phyloP scores from a whole-genome alignment of 2,113 vertebrate genomes.

The Donacobius atricapilla region DNA sequence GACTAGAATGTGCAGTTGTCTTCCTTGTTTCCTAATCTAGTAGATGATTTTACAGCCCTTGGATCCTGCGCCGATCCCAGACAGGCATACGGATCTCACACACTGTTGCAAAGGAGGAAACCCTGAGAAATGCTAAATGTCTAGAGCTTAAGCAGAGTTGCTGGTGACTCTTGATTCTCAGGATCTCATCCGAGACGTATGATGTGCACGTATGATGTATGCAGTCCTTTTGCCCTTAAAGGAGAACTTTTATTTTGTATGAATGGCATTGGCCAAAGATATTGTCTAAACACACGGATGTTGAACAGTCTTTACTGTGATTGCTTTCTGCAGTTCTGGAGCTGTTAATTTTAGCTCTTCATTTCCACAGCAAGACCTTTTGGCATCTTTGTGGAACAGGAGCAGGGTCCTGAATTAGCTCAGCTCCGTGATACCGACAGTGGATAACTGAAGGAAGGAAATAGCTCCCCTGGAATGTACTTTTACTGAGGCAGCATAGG shows the following conservation, averaged over 20 bases:
- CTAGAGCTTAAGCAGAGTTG: neutral
- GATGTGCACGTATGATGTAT: too few species aligned
- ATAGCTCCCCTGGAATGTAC: slow-evolving; percentile 17
- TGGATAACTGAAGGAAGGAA: slow-evolving; percentile 43
- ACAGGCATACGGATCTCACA: neutral
- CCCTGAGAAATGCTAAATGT: neutral
- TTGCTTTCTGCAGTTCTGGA: neutral
- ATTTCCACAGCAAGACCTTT: slow-evolving; percentile 37
- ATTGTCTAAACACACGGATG: neutral
- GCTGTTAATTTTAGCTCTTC: slow-evolving; percentile 49
- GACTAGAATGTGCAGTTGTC: slow-evolving; percentile 55
- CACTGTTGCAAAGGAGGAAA: neutral
- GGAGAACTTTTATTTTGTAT: neutral
- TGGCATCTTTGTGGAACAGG: slow-evolving; percentile 39
- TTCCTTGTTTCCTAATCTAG: slow-evolving; percentile 56
- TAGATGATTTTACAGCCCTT: neutral
- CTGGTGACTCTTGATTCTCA: neutral
- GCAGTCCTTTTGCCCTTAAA: neutral
- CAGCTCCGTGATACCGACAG: neutral
- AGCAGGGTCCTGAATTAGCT: slow-evolving; percentile 58
- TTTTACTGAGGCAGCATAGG: neutral
- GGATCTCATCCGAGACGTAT: neutral
- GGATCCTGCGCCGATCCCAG: neutral
- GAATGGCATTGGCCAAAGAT: neutral
- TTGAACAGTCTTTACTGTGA: neutral